Evolutionary conservation across 2,113 vertebrate species (phyloP), one percentile per base, ranked within the genome.

Genomic region (Nyctibius bracteatus): DNA sequence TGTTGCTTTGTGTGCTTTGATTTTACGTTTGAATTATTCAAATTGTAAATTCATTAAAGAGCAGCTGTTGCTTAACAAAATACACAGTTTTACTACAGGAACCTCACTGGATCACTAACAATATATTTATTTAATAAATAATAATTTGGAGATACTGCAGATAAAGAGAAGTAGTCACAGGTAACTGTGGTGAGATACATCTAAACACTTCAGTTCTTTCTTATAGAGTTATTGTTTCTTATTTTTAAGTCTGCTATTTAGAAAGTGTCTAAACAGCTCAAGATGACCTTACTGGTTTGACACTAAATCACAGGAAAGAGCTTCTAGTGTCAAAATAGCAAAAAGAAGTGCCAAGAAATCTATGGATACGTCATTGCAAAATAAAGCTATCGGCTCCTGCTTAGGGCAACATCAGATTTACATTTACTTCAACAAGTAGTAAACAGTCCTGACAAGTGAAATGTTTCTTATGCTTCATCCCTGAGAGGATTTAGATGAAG

Each of bases 401-500:
- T 96, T 92, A 89, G 55, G 88, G 84, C 97, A 96, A 95, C 91
- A 91, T 79, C 80, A 79, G 75, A 91, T 95, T 96, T 96, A 96
- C 94, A 96, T 94, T 96, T 96, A 88, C 52, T 95, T 94, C 58
- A 92, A 71, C 87, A 72, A 92, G 39, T 67, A 81, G 90, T 95
- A 97, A 97, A 97, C 72, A 92, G 66, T 84, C 73, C 81, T 97
- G 97, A 97, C 97, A 97, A 96, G 90, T 85, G 88, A 92, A 96
- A 92, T 72, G 54, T 74, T 93, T 97, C 87, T 93, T 71, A 68
- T 78, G 77, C 87, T 97, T 88, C 73, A 80, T 72, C 81, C 90
- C 81, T 51, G 51, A 46, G 77, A 94, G 66, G 75, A 73, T 96
- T 97, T 91, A 90, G 77, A 94, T 75, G 55, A 95, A 97, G 90